phyloP scores from a whole-genome alignment of 2,888 invertebrate species.

The Kuschelorhynchus macadamiae region DNA sequence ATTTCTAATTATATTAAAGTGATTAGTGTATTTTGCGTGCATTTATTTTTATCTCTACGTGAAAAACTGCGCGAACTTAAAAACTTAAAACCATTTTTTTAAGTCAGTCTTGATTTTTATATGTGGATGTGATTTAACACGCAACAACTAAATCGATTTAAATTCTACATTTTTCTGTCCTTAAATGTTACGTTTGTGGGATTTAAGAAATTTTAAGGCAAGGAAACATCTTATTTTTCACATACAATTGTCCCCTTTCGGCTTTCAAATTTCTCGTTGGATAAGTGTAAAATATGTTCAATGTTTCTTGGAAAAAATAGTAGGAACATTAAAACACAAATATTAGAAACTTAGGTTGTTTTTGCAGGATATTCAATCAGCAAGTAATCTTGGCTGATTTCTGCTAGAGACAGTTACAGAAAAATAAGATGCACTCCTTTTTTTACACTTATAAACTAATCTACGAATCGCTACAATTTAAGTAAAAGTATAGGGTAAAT shows the following conservation, averaged over 20 bases:
- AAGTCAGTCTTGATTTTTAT: constrained; percentile 37
- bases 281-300: too few species aligned
- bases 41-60: constrained; percentile 7
- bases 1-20: constrained; percentile 11
- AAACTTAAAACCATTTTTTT: constrained; percentile 33
- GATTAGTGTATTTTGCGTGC: constrained; percentile 35
- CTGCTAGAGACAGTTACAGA: not conserved
- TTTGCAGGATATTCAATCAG: too few species aligned
- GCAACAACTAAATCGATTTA: not conserved
- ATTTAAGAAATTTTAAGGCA: too few species aligned
- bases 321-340: too few species aligned
- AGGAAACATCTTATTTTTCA: too few species aligned
- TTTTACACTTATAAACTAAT: constrained; percentile 19
- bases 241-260: too few species aligned
- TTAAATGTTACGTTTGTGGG: too few species aligned
- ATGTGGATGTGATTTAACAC: not conserved
- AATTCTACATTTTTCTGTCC: too few species aligned
- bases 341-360: too few species aligned
- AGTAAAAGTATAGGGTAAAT: constrained; percentile 39
- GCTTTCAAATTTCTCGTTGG: too few species aligned
- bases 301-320: too few species aligned
- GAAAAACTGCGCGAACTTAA: constrained; percentile 8
- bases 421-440: not conserved
- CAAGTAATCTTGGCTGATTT: too few species aligned
- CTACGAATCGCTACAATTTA: constrained; percentile 21